A percentile compares a stretch with the other conserved stretches of the same genome.
phyloP scores from a whole-genome alignment of 1,140 invertebrate species.

The Megalonaias nervosa region DNA sequence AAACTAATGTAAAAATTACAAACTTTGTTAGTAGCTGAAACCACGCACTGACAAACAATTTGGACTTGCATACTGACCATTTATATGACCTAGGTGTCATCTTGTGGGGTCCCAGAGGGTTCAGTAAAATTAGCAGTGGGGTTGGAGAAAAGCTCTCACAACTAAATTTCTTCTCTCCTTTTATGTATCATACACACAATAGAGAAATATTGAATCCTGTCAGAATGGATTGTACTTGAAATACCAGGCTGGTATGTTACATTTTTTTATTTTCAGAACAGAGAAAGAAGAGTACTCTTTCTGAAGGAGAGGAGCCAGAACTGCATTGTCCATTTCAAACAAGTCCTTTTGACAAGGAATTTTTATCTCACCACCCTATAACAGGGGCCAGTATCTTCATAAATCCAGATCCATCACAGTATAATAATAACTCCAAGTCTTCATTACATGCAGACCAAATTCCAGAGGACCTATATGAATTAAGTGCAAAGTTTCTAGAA shows the following conservation, averaged over 20 bases:
- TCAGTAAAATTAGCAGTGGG: too few relatives aligned
- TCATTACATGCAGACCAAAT: slow-evolving; percentile 27
- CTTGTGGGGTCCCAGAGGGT: too few relatives aligned
- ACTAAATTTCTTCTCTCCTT: too few relatives aligned
- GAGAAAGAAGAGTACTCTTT: slow-evolving; percentile 46
- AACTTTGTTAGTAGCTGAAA: too few relatives aligned
- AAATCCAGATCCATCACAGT: slow-evolving; percentile 30
- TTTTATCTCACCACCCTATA: slow-evolving; percentile 27
- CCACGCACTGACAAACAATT: too few relatives aligned
- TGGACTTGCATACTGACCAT: too few relatives aligned
- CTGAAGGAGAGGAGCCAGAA: slow-evolving; percentile 50
- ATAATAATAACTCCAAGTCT: slow-evolving; percentile 42
- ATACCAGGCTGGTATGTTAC: neutral
- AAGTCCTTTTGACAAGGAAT: slow-evolving; percentile 44
- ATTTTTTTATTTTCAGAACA: slow-evolving; percentile 38
- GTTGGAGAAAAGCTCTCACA: too few relatives aligned
- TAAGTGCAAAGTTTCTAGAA: slow-evolving; percentile 43
- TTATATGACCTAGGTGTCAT: too few relatives aligned
- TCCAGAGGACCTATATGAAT: slow-evolving; percentile 31
- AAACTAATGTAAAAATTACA: too few relatives aligned
- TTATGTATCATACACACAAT: too few relatives aligned
- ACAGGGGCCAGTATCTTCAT: slow-evolving; percentile 40
- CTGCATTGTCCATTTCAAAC: slow-evolving; percentile 44
- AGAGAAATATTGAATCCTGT: too few relatives aligned
- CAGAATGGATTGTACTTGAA: too few relatives aligned